Base-by-base conservation (phyloP, 2,888 invertebrate genomes). In the Scaeva pyrastri region DNA sequence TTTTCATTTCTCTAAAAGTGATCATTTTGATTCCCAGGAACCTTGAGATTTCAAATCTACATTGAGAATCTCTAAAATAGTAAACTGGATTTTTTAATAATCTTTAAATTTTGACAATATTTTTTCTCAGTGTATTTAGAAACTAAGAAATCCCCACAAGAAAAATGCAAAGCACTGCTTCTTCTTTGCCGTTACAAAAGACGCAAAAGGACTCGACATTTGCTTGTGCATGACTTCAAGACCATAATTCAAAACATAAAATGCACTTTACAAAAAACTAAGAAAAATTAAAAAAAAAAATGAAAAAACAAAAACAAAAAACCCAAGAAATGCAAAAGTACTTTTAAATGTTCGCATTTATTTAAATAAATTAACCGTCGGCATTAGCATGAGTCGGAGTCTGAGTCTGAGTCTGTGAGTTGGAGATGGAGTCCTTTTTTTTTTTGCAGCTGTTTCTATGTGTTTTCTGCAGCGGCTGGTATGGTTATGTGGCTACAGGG, bases 291-390 rank as follows among this genome's bases (percentile, higher is more conserved):
- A n/a, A 16, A 45, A 16, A 14, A 39, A 36, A 19, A 16, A 56
- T 26, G 26, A 16, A 48, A 48, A 19, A 6, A 48, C 6, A 48
- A 36, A 12, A 55, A 55, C 26, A 16, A 48, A 48, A 19, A 14
- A 60, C 0, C 19, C 16, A 23, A 64, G 26, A 50, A 48, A 19
- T 52, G 62, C 62, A 70, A 26, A 11, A 19, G 60, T 36, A 43
- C 50, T 62, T 73, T 62, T 68, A 83, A 60, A 77, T 77, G 82
- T 73, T 56, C 50, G 60, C 68, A 83, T 77, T 73, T 73, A 73
- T 83, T 83, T 83, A 77, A 82, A 82, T 82, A 77, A 77, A 62
- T 83, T 77, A 77, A 83, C 68, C 45, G 36, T 16, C 52, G 7
- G 70, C 52, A 68, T 68, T 68, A 71, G 71, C 43, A 50, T 26